phyloP scores from a whole-genome alignment of 2,888 invertebrate species.

The Augiades crinisus region DNA sequence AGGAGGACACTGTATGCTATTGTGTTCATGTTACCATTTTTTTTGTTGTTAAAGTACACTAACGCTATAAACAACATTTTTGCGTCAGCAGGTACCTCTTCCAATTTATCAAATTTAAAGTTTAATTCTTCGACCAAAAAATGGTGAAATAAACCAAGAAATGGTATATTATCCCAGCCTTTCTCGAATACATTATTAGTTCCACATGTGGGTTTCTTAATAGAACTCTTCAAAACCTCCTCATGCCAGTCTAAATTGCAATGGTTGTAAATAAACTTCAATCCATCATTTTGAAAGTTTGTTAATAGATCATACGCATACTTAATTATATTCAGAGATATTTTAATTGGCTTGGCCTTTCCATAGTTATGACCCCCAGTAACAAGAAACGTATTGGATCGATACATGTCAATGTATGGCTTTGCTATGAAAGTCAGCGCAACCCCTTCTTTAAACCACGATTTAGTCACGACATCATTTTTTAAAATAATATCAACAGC shows the following conservation, averaged over 20 bases:
- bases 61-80: slow-evolving; percentile 42
- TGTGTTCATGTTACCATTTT: slow-evolving; percentile 25
- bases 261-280: neutral
- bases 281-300: neutral
- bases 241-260: neutral
- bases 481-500: neutral
- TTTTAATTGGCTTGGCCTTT: neutral
- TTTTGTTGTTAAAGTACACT: slow-evolving; percentile 41
- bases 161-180: slow-evolving; percentile 1
- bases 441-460: slow-evolving; percentile 12
- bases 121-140: slow-evolving; percentile 3
- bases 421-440: slow-evolving; percentile 7
- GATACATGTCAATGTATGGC: slow-evolving; percentile 4
- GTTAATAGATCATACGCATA: slow-evolving; percentile 15
- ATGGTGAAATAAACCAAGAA: slow-evolving; percentile 6
- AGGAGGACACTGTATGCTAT: slow-evolving; percentile 41
- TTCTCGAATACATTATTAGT: neutral
- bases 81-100: slow-evolving; percentile 35
- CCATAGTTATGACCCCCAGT: neutral
- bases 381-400: neutral
- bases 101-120: slow-evolving; percentile 32
- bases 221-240: neutral
- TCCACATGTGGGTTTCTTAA: neutral
- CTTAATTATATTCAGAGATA: neutral
- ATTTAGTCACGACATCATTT: neutral